Conservation (phyloP, 2,888 invertebrate species). For the Lutraria lutraria region DNA sequence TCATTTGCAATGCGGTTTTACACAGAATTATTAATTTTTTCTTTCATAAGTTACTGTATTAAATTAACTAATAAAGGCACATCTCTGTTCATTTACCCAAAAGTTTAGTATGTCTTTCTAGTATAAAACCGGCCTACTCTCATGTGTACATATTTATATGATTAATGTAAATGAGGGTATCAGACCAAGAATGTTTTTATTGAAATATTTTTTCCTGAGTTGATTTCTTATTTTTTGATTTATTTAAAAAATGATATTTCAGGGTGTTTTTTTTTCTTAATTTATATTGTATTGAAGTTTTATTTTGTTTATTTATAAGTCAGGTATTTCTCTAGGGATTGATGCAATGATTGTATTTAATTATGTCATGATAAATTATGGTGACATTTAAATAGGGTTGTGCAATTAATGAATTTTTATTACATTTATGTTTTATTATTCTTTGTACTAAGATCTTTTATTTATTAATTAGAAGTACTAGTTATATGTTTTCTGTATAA, state of each 20-base stretch:
- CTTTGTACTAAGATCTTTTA: background rate
- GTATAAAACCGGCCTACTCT: background rate
- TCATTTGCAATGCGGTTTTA: too few relatives aligned
- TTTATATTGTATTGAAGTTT: background rate
- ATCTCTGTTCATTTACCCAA: background rate
- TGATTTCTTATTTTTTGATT: background rate
- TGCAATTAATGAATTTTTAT: background rate
- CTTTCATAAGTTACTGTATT: too few relatives aligned
- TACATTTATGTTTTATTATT: background rate
- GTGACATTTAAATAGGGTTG: background rate
- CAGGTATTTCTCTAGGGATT: background rate
- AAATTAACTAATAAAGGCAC: too few relatives aligned
- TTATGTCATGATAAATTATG: background rate
- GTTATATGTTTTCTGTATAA: background rate
- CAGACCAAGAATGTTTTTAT: background rate
- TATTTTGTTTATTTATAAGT: background rate
- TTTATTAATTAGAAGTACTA: background rate
- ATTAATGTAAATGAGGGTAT: background rate
- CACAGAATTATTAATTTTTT: too few relatives aligned
- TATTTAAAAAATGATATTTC: background rate
- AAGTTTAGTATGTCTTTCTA: background rate
- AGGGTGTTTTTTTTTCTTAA: background rate
- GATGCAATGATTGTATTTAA: background rate
- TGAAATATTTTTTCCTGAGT: background rate
- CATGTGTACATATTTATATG: background rate